Evolutionary conservation across 2,113 vertebrate species (phyloP).

Genomic region (Hemichromis elongatus): DNA sequence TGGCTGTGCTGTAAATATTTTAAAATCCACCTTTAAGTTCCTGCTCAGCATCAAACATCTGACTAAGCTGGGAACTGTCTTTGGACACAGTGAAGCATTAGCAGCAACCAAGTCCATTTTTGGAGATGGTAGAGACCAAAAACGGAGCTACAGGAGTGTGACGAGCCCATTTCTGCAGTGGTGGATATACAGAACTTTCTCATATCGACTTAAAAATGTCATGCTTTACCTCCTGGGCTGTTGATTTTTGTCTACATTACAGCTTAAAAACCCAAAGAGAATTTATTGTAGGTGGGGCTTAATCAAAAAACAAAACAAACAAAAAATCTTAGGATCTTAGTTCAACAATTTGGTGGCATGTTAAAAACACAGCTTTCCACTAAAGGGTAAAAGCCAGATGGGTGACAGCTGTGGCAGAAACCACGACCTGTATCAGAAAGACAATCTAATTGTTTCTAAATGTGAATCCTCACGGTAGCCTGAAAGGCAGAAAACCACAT

Average conservation of each 20-base stretch:
- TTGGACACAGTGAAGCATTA: background rate
- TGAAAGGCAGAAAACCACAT: background rate
- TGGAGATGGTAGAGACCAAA: background rate
- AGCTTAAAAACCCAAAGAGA: background rate
- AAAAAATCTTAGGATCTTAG: background rate
- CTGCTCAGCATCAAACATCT: background rate
- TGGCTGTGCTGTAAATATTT: background rate
- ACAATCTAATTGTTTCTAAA: background rate
- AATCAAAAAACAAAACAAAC: no score
- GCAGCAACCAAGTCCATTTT: background rate
- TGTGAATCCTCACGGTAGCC: background rate
- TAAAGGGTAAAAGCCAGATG: background rate
- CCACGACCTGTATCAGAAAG: background rate
- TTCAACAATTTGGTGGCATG: background rate
- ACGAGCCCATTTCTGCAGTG: background rate
- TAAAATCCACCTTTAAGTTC: background rate
- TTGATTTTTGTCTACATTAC: background rate
- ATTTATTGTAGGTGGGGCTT: background rate
- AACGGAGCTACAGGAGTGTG: background rate
- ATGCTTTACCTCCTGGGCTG: background rate
- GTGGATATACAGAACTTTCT: background rate
- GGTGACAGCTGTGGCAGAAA: background rate
- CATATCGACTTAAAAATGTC: background rate
- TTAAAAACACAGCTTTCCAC: background rate
- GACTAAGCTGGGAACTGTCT: fast-evolving